These are phyloP conservation scores for Thaumatotibia leucotreta DNA, from an alignment of 1,140 invertebrate genomes.

Conservation along the genomic window DNA sequence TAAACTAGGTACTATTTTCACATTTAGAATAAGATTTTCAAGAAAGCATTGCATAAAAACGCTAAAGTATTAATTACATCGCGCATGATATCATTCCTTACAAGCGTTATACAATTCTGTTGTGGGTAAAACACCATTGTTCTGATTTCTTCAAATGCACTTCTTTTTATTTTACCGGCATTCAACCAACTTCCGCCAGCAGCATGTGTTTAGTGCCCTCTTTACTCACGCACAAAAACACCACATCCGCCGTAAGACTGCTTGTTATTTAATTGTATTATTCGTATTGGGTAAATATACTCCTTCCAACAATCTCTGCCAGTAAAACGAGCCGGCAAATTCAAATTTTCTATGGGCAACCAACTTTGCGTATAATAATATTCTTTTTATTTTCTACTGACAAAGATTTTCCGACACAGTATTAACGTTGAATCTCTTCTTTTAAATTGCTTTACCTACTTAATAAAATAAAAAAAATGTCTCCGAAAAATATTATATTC, in stretches of 20 bases:
- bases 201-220: slow-evolving; percentile 1
- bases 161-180: neutral
- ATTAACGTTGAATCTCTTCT: no score
- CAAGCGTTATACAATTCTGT: neutral
- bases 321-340: no score
- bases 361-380: no score
- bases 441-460: neutral
- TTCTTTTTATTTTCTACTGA: no score
- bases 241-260: neutral
- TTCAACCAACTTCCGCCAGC: neutral
- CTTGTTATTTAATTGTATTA: neutral
- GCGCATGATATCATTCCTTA: neutral
- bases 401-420: no score
- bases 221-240: neutral
- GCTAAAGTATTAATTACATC: neutral
- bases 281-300: neutral
- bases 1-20: no score
- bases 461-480: no score
- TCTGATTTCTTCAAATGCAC: neutral
- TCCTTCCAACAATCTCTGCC: neutral
- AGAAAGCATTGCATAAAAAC: neutral
- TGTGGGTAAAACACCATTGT: slow-evolving; percentile 6
- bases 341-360: no score
- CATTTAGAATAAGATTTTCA: neutral
- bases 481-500: neutral